Evolutionary conservation across 2,113 vertebrate genomes (phyloP).

Genomic region (Caranx ignobilis): DNA sequence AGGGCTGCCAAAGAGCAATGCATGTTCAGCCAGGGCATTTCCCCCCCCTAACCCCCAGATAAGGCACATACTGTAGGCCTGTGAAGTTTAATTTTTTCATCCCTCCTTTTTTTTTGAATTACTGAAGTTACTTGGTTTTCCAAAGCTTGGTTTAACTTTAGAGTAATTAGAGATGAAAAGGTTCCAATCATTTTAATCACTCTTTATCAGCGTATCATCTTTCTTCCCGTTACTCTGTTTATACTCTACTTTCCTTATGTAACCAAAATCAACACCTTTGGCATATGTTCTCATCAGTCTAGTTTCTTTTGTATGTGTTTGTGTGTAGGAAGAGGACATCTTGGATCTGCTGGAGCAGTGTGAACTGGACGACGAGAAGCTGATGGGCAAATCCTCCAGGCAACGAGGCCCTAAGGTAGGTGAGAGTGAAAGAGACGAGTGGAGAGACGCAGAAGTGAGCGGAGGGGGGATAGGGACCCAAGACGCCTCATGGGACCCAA

Average conservation of each 20-base stretch:
- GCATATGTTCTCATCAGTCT: constrained; percentile 11
- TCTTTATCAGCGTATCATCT: neutral
- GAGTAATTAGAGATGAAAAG: constrained; percentile 14
- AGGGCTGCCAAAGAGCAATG: constrained; percentile 49
- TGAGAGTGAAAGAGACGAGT: constrained; percentile 33
- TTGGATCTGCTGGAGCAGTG: constrained; percentile 97
- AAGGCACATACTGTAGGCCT: constrained; percentile 22
- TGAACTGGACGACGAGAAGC: constrained; percentile 96
- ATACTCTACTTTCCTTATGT: neutral
- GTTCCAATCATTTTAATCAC: constrained; percentile 13
- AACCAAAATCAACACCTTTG: constrained; percentile 15
- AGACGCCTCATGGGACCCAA: constrained; percentile 61
- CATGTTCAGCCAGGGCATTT: constrained; percentile 46
- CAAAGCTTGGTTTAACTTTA: constrained; percentile 23
- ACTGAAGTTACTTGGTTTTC: constrained; percentile 16
- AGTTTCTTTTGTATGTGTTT: constrained; percentile 9
- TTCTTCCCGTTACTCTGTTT: neutral
- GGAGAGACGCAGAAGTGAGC: neutral
- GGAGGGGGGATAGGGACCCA: constrained; percentile 34
- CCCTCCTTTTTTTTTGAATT: neutral
- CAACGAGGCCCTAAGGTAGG: constrained; percentile 88
- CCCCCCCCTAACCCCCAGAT: constrained; percentile 22
- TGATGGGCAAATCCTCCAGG: constrained; percentile 91
- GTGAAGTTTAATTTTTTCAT: constrained; percentile 51
- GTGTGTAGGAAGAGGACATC: constrained; percentile 95